These are phyloP conservation scores for Cantharis rustica DNA, from an alignment of 2,888 invertebrate species.

Conservation along the genomic window DNA sequence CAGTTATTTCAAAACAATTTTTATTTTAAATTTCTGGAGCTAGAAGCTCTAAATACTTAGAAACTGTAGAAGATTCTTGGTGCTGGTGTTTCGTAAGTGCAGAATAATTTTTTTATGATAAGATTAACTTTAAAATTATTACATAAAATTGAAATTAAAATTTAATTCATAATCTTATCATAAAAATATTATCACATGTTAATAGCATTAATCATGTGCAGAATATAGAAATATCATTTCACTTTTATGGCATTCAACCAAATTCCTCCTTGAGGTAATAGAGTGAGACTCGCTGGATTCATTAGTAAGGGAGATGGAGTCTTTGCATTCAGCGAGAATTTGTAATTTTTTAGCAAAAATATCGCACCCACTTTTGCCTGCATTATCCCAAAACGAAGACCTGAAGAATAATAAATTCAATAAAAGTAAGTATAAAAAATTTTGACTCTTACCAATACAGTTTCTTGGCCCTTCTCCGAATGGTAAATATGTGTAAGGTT, in stretches of 20 bases:
- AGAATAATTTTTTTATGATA: too few species aligned
- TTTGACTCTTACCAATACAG: not conserved
- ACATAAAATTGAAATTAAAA: too few species aligned
- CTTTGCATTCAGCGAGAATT: constrained; percentile 25
- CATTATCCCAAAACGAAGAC: constrained; percentile 45
- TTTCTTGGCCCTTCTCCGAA: not conserved
- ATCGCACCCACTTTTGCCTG: constrained; percentile 45
- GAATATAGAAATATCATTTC: not conserved
- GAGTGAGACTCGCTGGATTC: constrained; percentile 9
- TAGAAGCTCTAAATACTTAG: too few species aligned
- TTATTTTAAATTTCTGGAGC: too few species aligned
- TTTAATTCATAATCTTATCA: too few species aligned
- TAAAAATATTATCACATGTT: too few species aligned
- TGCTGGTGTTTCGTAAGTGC: too few species aligned
- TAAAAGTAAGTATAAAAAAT: not conserved
- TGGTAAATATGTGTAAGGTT: not conserved
- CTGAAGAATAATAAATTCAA: constrained; percentile 31
- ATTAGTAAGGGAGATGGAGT: constrained; percentile 23
- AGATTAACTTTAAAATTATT: too few species aligned
- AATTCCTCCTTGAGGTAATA: not conserved
- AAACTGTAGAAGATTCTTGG: too few species aligned
- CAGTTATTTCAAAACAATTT: too few species aligned
- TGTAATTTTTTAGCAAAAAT: constrained; percentile 36
- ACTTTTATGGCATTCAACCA: constrained; percentile 18
- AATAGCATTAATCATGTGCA: too few species aligned